These are phyloP conservation scores for Cinclus mexicanus DNA, from an alignment of 2,113 vertebrate genomes.

Conservation along the genomic window DNA sequence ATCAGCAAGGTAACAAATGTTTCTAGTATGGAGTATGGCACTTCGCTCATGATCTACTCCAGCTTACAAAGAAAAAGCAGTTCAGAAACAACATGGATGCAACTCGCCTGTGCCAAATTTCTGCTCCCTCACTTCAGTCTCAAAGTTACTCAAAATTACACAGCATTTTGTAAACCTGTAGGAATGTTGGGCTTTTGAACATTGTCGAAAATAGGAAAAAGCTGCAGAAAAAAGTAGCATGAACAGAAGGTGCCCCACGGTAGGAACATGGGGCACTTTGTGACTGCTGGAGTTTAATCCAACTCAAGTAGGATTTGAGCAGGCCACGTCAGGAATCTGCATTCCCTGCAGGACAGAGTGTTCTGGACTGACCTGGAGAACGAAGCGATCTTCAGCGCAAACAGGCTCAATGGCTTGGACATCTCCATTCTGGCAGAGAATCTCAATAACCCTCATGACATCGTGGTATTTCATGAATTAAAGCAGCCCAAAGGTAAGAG, in stretches of 20 bases:
- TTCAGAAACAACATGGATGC: neutral
- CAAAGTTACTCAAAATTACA: neutral
- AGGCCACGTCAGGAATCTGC: neutral
- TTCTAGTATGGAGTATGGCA: neutral
- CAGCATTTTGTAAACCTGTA: neutral
- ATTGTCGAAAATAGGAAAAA: neutral
- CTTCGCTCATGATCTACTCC: neutral
- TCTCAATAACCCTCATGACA: constrained; percentile 94
- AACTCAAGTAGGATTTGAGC: neutral
- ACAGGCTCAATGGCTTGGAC: constrained; percentile 87
- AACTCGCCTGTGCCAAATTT: neutral
- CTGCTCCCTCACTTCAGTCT: neutral
- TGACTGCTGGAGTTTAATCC: neutral
- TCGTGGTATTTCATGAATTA: constrained; percentile 94
- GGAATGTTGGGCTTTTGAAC: neutral
- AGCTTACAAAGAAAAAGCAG: neutral
- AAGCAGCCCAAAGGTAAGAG: constrained; percentile 90
- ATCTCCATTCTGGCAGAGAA: constrained; percentile 88
- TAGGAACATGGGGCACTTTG: neutral
- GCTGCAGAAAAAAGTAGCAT: neutral
- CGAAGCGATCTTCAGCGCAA: constrained; percentile 93
- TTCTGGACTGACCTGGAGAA: constrained; percentile 98
- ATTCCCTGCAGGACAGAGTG: constrained; percentile 85
- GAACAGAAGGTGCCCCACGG: neutral
- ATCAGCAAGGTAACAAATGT: neutral